Evolutionary conservation across 2,797 vertebrate species (phyloP), one percentile per base, ranked within the genome.

Genomic region (Toxotes lorentzi): DNA sequence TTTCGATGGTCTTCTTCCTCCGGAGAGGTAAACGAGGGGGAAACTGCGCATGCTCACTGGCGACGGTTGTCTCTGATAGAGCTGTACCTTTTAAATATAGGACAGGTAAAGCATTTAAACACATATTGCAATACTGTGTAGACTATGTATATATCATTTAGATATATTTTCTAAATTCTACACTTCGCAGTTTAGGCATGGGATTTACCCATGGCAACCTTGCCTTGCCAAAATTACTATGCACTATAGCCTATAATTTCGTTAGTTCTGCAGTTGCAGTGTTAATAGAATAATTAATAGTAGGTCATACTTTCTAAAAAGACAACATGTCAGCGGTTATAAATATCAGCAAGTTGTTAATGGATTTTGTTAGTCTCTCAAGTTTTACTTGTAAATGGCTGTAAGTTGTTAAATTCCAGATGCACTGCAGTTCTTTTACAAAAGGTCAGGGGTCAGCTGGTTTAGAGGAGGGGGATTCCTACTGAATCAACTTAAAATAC

Each of bases 1-100:
- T 93, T 93, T 90, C 87, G 93, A 96, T 90, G 95, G 95, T 95
- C 93, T 94, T 93, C 11, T 23, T 4, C 7, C 56, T 69, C 17
- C 6, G 7, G 54, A 54, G 21, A 43, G 32, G 41, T 47, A 32
- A 8, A 53, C 58, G 27, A 66, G 79, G 50, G 23, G 48, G 6
- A 27, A 81, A 63, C 71, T 75, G 84, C 72, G 66, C 50, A 5
- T 21, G 59, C 7, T 16, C 24, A 1, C 4, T n/a, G 13, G 6
- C 5, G 51, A 48, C 13, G 16, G n/a, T 23, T 35, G 24, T 0
- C 40, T 9, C 3, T 35, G 27, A 16, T 13, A 57, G 27, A 32
- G 23, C 8, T 35, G 35, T 8, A 35, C 35, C 9, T 40, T 40
- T 40, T 11, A 40, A 11, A 10, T 10, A 10, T 2, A 13, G 5